A percentile compares a stretch with the other conserved stretches of the same genome.
These are phyloP conservation scores for Darevskia mixta DNA, from an alignment of 2,797 vertebrate genomes.

Conservation along the genomic window DNA sequence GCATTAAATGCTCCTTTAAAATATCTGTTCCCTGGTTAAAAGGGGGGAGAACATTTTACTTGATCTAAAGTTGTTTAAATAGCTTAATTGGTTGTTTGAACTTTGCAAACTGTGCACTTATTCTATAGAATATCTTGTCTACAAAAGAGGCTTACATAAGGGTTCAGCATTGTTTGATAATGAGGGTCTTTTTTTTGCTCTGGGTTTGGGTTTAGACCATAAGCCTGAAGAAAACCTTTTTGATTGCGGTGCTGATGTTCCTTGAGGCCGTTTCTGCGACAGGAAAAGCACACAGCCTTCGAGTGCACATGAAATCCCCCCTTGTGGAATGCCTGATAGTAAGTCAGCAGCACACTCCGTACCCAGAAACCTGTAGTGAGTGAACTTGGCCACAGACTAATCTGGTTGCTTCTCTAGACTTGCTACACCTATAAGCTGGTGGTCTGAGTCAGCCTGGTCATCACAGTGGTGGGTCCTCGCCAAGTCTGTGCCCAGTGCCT, in stretches of 20 bases:
- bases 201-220: slow-evolving; percentile 2
- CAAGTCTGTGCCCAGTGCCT: neutral
- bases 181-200: neutral
- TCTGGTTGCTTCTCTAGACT: neutral
- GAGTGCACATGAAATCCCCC: neutral
- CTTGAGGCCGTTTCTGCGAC: slow-evolving; percentile 29
- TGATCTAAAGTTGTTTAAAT: too few relatives aligned
- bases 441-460: too few relatives aligned
- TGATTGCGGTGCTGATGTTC: slow-evolving; percentile 40
- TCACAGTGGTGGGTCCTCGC: neutral
- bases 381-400: neutral
- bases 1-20: too few relatives aligned
- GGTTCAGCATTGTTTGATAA: neutral
- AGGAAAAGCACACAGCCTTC: slow-evolving; percentile 3
- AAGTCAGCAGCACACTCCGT: neutral
- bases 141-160: neutral
- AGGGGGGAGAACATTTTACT: too few relatives aligned
- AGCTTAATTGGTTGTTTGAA: too few relatives aligned
- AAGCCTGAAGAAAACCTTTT: slow-evolving; percentile 32
- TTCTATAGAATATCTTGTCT: too few relatives aligned
- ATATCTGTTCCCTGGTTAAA: too few relatives aligned
- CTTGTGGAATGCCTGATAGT: slow-evolving; percentile 34
- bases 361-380: neutral
- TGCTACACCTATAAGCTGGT: neutral
- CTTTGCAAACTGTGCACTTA: too few relatives aligned